A percentile compares a stretch with the other conserved stretches of the same genome.
These are phyloP conservation scores for Ischnura elegans DNA, from an alignment of 2,888 invertebrate genomes.

Conservation along the genomic window DNA sequence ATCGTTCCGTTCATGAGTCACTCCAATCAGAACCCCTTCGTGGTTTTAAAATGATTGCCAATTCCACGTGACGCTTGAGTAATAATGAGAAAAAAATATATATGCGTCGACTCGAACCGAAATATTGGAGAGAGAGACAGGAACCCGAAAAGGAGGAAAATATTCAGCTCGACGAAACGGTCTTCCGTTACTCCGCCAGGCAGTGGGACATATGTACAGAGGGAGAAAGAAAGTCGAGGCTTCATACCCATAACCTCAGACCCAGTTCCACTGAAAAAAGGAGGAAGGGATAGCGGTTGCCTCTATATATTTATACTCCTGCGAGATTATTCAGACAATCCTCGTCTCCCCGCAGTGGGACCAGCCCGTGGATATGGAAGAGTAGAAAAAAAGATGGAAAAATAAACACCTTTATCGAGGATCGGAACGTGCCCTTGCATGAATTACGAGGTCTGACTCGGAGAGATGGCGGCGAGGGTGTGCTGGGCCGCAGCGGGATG, in stretches of 20 bases:
- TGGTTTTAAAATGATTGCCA: background rate
- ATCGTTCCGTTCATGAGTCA: background rate
- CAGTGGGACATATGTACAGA: background rate
- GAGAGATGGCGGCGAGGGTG: background rate
- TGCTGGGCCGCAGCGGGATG: background rate
- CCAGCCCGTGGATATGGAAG: background rate
- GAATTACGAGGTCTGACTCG: background rate
- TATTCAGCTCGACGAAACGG: background rate
- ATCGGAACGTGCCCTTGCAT: slow-evolving; percentile 31
- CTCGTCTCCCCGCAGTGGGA: background rate
- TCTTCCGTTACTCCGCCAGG: background rate
- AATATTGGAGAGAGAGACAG: background rate
- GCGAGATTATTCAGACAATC: slow-evolving; percentile 16
- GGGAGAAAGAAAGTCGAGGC: background rate
- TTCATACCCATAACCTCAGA: slow-evolving; percentile 12
- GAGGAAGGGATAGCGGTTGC: background rate
- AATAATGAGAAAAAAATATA: background rate
- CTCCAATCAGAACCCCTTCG: background rate
- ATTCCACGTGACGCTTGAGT: background rate
- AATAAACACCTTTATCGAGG: slow-evolving; percentile 25
- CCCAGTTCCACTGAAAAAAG: background rate
- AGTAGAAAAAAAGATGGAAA: background rate
- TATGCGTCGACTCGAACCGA: background rate
- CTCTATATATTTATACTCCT: slow-evolving; percentile 5
- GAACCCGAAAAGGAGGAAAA: background rate